Percentiles rank a stretch among this genome's conserved stretches.
Evolutionary conservation across 2,113 vertebrate species (phyloP).

Genomic region (Noctilio leporinus): DNA sequence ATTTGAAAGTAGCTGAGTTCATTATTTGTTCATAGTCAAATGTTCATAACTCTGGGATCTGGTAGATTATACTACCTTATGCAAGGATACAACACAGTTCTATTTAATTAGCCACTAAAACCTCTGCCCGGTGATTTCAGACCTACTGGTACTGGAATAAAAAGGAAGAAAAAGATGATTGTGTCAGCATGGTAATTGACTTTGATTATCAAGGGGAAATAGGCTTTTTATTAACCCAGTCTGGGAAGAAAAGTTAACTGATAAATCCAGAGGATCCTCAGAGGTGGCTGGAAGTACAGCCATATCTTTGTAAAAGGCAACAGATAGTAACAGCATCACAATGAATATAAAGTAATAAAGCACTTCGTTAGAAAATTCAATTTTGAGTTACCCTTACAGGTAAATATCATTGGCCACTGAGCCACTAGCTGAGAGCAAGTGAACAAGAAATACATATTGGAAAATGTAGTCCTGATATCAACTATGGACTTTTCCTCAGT

Average conservation of each 20-base stretch:
- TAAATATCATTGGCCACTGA: not conserved
- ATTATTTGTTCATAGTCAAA: not conserved
- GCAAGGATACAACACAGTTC: not conserved
- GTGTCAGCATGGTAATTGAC: not conserved
- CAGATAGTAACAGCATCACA: not conserved
- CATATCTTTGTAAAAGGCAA: not conserved
- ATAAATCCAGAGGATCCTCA: not conserved
- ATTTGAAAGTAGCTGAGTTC: not conserved
- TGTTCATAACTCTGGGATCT: not conserved
- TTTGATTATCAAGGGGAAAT: not conserved
- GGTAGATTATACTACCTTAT: not conserved
- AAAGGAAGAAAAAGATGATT: not conserved
- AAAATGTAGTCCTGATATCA: not conserved
- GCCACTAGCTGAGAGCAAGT: not conserved
- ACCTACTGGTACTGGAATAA: not conserved
- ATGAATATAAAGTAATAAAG: not conserved
- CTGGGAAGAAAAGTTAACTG: not conserved
- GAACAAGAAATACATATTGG: not conserved
- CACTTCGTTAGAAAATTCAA: not conserved
- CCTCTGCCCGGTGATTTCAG: not conserved
- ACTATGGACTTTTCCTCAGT: not conserved
- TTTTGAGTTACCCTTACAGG: not conserved
- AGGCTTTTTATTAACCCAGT: not conserved
- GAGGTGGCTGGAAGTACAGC: not conserved
- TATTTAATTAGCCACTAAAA: not conserved